Evolutionary conservation across 2,113 vertebrate genomes (phyloP), one percentile per base, ranked within the genome.

Genomic region (Prionailurus bengalensis): DNA sequence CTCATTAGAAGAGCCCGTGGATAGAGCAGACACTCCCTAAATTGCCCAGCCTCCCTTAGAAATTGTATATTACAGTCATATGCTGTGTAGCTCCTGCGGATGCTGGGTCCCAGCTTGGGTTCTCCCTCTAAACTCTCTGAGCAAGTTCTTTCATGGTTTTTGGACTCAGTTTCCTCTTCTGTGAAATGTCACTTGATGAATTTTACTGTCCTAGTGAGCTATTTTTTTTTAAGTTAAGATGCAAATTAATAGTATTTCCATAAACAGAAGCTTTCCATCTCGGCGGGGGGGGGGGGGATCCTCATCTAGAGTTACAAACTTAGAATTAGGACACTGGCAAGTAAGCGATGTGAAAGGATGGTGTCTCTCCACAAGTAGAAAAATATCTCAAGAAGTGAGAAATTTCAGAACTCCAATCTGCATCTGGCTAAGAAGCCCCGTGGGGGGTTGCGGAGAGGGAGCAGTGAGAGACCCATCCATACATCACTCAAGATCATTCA

Each of bases 211-310:
- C 21, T 74, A 5, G 8, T 89, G 33, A 87, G 71, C 71, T 94
- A 53, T 83, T 91, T 51, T 93, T 82, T 94, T 91, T 94, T 89
- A 82, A 31, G 11, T 63, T 74, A n/a, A 86, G 78, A 33, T 53
- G 85, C 53, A 81, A 91, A 95, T 92, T 78, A 85, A 65, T 36
- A 87, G 36, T 39, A n/a, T 61, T 74, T 74, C 66, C 87, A 70
- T 71, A 53, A 87, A 81, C 55, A 90, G 19, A 51, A 87, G 17
- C 61, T 33, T 36, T 11, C 13, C 21, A 27, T 42, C 29, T 16
- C 4, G 4, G 5, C 36, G 42, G 55, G 6, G 55, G 16, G 16
- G 55, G 14, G 4, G 53, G 15, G 53, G 16, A 58, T 23, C 58
- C 16, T 48, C 4, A 0, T 71, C 68, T 97, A 70, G 74, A 96